Base-by-base conservation (phyloP, 2,888 invertebrate genomes). In the Branchinecta sandiegonensis region DNA sequence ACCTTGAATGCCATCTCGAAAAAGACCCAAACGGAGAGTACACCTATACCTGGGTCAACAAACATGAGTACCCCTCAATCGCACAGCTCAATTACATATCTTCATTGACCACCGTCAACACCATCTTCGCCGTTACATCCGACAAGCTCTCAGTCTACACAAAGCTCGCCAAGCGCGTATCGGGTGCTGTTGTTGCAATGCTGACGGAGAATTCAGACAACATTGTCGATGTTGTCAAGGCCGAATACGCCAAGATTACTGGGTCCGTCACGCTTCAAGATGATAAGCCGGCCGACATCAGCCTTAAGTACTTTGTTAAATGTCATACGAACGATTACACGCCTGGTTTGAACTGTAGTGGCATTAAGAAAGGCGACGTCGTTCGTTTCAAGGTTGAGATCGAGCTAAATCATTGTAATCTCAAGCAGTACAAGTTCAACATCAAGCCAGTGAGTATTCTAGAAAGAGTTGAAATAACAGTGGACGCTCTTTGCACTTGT, bases 21-120 rank as follows among this genome's bases (percentile, higher is more conserved):
- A 8, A 56, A 56, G 46, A 48, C 14, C 50, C 12, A 9, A 47
- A 56, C 11, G 65, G 47, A 7, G 14, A 50, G 56, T 69, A 69
- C 48, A 67, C 50, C n/a, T 50, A 68, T 46, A 63, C 47, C 23
- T 65, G 65, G 23, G 23, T 46, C n/a, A 56, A 56, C 56, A 56
- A 56, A 46, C 68, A 69, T 23, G 69, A 69, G 47, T 69, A 69
- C 46, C 69, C 69, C 14, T 64, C 67, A 6, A 48, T 69, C 13
- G 64, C 67, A 10, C 69, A 69, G 23, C 64, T 69, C 9, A 56
- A 66, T 10, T 63, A 65, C 65, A 47, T 67, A 17, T 37, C 67
- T 10, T 37, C 69, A n/a, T 17, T 67, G 47, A 68, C 64, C 48
- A 50, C 67, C 8, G 64, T 68, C 10, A 67, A 47, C n/a, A 67